These are phyloP conservation scores for Amblyjoppa fuscipennis DNA, from an alignment of 2,888 invertebrate genomes.

Conservation along the genomic window DNA sequence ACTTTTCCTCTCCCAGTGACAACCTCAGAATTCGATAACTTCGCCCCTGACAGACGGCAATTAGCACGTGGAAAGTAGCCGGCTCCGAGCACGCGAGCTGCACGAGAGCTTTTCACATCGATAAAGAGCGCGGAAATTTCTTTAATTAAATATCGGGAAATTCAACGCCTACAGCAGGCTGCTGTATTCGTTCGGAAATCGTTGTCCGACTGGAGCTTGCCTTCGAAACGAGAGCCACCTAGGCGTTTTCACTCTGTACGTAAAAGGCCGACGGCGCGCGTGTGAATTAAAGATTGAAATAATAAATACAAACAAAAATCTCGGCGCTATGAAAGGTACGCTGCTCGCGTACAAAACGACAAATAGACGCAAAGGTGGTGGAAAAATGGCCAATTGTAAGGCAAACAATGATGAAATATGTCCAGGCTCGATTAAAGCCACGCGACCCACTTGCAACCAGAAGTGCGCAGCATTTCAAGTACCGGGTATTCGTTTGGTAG, in stretches of 20 bases:
- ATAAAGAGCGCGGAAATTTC: slow-evolving; percentile 24
- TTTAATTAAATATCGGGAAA: slow-evolving; percentile 55
- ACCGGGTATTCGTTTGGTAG: no score
- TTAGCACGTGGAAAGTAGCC: slow-evolving; percentile 40
- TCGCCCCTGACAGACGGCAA: slow-evolving; percentile 40
- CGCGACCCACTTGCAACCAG: no score
- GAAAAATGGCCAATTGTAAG: no score
- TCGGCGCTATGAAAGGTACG: not conserved
- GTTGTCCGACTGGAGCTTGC: not conserved
- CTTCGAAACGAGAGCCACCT: not conserved
- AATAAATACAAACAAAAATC: not conserved
- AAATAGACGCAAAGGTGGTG: not conserved
- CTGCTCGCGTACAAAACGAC: not conserved
- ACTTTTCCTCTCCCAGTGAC: not conserved
- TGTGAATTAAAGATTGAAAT: not conserved
- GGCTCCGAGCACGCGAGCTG: not conserved
- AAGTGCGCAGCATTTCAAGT: no score
- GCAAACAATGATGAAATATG: no score
- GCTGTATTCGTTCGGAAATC: slow-evolving; percentile 18
- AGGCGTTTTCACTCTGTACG: not conserved
- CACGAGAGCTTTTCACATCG: slow-evolving; percentile 5
- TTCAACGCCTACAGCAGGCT: slow-evolving; percentile 10
- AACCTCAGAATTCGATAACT: slow-evolving; percentile 51
- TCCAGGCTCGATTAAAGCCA: no score
- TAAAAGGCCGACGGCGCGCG: not conserved